Evolutionary conservation across 2,797 vertebrate genomes (phyloP).

Genomic region (Stomatorhinus walkeri): DNA sequence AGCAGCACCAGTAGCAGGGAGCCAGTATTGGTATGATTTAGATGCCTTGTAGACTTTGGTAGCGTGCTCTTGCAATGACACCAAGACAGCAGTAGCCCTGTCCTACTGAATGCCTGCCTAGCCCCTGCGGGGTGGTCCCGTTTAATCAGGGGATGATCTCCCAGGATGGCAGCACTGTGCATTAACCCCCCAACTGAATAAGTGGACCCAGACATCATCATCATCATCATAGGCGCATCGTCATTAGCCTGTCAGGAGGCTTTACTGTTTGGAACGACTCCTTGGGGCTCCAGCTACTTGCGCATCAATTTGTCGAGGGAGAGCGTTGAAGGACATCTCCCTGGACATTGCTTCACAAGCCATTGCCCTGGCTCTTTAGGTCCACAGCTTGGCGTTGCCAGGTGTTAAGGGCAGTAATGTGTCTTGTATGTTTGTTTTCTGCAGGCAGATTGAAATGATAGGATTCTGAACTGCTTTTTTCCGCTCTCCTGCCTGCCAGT

Average conservation of each 20-base stretch:
- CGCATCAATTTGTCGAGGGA: background rate
- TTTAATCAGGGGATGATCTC: background rate
- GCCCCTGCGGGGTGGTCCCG: background rate
- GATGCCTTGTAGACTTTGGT: background rate
- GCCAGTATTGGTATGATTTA: background rate
- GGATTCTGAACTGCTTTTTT: background rate
- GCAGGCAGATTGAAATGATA: background rate
- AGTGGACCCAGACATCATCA: background rate
- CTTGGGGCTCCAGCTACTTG: background rate
- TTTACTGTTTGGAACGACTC: background rate
- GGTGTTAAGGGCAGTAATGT: background rate
- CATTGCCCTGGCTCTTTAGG: conserved; percentile 2
- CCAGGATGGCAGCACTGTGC: background rate
- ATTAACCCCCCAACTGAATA: background rate
- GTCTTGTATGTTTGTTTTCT: background rate
- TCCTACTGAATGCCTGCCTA: background rate
- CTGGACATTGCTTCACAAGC: background rate
- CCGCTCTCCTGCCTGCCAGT: background rate
- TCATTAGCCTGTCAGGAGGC: conserved; percentile 6
- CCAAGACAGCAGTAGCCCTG: background rate
- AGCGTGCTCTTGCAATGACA: background rate
- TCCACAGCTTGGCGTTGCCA: background rate
- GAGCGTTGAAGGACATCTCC: background rate
- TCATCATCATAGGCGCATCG: background rate
- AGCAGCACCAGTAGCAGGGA: background rate